Evolutionary conservation across 1,140 invertebrate genomes (phyloP).

Genomic region (Bombus confusus): DNA sequence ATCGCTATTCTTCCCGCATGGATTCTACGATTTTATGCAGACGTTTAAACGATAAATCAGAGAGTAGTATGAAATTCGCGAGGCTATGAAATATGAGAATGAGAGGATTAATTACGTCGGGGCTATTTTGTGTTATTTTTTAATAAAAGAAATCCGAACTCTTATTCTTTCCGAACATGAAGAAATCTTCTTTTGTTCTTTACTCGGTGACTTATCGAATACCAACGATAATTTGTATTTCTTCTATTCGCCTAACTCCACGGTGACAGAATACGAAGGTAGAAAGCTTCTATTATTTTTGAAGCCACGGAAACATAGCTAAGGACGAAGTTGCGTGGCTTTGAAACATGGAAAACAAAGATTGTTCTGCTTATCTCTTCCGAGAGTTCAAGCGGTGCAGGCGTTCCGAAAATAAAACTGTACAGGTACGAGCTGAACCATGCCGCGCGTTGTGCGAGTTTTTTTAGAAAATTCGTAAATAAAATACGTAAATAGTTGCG

Average conservation of each 20-base stretch:
- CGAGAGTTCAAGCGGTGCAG: background rate
- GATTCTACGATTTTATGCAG: no score
- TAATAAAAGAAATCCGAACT: no score
- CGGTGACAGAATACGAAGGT: background rate
- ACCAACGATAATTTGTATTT: background rate
- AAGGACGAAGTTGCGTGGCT: background rate
- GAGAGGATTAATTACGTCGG: no score
- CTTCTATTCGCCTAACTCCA: background rate
- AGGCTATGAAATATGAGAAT: no score
- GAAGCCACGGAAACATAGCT: background rate
- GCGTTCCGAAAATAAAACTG: background rate
- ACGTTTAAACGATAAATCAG: no score
- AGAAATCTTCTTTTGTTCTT: background rate
- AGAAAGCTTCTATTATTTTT: background rate
- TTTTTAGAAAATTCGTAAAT: background rate
- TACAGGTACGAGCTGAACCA: background rate
- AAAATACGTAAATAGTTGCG: background rate
- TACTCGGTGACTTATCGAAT: background rate
- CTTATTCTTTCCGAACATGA: no score
- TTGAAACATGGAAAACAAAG: background rate
- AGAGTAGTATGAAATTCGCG: no score
- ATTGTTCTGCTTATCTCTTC: background rate
- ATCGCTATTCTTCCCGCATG: no score
- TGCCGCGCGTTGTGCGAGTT: background rate
- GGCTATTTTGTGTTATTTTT: no score